These are phyloP conservation scores for Python bivittatus DNA, from an alignment of 2,113 vertebrate species.

Conservation along the genomic window DNA sequence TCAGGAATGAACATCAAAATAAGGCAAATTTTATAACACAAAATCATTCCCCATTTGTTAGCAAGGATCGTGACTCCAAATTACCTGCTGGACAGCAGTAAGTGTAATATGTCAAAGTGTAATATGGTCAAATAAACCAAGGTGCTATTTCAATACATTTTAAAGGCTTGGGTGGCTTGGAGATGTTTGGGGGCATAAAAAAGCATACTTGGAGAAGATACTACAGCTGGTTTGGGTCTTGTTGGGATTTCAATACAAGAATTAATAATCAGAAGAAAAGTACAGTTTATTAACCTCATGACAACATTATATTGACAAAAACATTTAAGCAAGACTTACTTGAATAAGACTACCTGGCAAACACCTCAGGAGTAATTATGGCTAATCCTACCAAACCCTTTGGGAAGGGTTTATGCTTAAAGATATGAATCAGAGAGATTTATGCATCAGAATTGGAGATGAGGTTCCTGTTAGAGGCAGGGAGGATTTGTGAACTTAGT, in stretches of 20 bases:
- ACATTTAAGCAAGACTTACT: background rate
- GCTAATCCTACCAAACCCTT: background rate
- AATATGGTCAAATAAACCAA: background rate
- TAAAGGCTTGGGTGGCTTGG: background rate
- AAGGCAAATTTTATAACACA: background rate
- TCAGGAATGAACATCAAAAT: background rate
- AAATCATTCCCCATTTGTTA: background rate
- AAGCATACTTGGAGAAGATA: background rate
- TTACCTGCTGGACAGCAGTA: background rate
- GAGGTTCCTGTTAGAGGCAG: background rate
- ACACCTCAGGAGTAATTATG: background rate
- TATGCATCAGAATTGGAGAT: background rate
- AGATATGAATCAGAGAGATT: background rate
- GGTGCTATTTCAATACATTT: background rate
- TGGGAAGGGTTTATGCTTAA: background rate
- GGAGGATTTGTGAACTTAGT: background rate
- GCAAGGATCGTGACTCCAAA: background rate
- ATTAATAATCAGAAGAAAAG: background rate
- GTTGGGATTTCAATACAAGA: background rate
- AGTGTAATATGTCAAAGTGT: background rate
- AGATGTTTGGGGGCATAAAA: background rate
- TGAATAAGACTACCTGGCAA: background rate
- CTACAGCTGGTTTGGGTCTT: too few relatives aligned
- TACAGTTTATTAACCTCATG: background rate
- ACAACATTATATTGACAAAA: background rate